These are phyloP conservation scores for Actenoides lindsayi DNA, from an alignment of 2,113 vertebrate species.

Conservation along the genomic window DNA sequence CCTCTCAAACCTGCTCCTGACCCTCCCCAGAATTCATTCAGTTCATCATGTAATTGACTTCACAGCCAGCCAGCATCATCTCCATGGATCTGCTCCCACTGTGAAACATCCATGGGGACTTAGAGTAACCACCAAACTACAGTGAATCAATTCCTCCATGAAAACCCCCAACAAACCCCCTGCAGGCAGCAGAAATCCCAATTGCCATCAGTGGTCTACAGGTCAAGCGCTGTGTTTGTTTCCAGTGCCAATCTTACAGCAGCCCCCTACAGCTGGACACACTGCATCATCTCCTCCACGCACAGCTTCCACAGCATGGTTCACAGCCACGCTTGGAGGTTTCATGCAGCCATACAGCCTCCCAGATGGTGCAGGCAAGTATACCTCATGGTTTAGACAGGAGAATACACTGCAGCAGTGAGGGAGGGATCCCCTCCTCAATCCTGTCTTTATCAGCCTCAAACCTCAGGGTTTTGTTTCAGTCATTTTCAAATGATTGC, in stretches of 20 bases:
- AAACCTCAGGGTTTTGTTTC: neutral
- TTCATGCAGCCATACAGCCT: neutral
- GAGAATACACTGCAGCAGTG: neutral
- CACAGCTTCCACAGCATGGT: neutral
- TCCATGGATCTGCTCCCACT: neutral
- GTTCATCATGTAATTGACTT: neutral
- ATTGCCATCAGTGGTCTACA: accelerated
- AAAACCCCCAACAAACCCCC: accelerated
- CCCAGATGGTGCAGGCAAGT: neutral
- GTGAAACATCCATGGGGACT: neutral
- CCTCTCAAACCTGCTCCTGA: neutral
- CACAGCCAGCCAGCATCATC: neutral
- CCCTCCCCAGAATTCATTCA: neutral
- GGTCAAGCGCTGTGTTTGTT: neutral
- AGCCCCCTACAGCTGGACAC: neutral
- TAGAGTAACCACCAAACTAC: neutral
- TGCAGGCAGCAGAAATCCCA: neutral
- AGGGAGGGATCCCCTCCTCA: neutral
- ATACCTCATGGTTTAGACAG: neutral
- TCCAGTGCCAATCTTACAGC: neutral
- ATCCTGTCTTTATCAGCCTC: neutral
- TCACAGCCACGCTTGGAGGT: neutral
- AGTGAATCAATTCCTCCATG: neutral
- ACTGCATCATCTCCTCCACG: neutral
- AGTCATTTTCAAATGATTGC: neutral